These are phyloP conservation scores for Euclidia mi DNA, from an alignment of 2,888 invertebrate genomes.

Conservation along the genomic window DNA sequence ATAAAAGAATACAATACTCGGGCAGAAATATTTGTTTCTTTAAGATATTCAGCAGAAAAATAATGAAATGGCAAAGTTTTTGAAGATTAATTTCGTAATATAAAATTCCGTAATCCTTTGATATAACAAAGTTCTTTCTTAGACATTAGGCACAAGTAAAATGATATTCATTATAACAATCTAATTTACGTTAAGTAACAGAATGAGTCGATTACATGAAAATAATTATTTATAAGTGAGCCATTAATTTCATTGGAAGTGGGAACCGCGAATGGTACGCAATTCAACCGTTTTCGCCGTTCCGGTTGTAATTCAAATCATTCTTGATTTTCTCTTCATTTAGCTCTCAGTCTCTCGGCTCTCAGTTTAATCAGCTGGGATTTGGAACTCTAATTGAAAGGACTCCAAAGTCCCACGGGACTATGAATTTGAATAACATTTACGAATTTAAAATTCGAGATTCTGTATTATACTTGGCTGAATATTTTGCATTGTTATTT, in stretches of 20 bases:
- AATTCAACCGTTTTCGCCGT: constrained; percentile 26
- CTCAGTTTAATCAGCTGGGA: constrained; percentile 60
- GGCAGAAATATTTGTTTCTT: no score
- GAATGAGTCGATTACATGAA: no score
- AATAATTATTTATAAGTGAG: constrained; percentile 1
- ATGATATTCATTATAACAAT: no score
- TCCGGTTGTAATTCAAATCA: constrained; percentile 49
- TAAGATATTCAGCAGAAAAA: no score
- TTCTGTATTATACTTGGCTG: constrained; percentile 14
- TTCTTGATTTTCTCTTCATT: constrained; percentile 53
- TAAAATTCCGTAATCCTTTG: no score
- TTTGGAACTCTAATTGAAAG: constrained; percentile 63
- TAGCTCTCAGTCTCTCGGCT: constrained; percentile 49
- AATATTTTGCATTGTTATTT: not conserved
- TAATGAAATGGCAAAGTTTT: no score
- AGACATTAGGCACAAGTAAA: no score
- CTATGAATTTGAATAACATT: constrained; percentile 55
- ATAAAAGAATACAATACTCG: no score
- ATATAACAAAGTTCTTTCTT: no score
- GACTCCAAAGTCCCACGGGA: constrained; percentile 44
- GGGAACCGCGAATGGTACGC: constrained; percentile 6
- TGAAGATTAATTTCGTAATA: no score
- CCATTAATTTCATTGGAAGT: constrained; percentile 26
- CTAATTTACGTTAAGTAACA: no score
- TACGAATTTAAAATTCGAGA: constrained; percentile 30